A percentile compares a stretch with the other conserved stretches of the same genome.
phyloP scores from a whole-genome alignment of 2,797 vertebrate species.

The Tokudaia tokunoshimensis region DNA sequence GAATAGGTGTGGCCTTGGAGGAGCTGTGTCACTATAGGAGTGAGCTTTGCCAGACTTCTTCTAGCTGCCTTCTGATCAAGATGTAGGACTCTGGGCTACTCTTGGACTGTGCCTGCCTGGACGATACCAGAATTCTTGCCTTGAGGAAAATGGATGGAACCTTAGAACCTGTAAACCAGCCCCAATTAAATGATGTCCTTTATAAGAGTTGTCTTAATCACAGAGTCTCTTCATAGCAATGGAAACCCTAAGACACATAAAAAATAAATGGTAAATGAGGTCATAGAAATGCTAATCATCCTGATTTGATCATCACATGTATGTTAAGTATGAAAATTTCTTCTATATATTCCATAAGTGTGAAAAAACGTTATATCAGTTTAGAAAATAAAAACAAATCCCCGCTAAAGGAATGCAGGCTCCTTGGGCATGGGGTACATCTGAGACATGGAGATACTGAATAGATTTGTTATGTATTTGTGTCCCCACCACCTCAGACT shows the following conservation, averaged over 20 bases:
- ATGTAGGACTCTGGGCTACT: background rate
- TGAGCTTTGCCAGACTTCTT: background rate
- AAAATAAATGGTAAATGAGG: background rate
- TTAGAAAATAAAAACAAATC: conserved; percentile 28
- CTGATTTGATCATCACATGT: background rate
- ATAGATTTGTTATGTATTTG: background rate
- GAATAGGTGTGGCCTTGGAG: background rate
- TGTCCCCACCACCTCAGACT: background rate
- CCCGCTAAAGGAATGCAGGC: background rate
- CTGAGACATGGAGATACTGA: background rate
- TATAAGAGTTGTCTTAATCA: background rate
- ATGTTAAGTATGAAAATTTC: background rate
- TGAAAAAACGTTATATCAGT: background rate
- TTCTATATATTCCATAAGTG: background rate
- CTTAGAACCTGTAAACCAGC: background rate
- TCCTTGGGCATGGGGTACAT: background rate
- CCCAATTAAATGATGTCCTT: background rate
- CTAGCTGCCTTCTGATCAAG: background rate
- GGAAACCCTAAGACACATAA: background rate
- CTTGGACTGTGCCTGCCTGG: background rate
- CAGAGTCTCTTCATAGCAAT: background rate
- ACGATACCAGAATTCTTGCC: background rate
- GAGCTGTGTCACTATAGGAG: background rate
- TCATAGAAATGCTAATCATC: background rate
- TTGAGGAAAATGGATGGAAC: background rate